These are phyloP conservation scores for Drosophila ustulata DNA, from an alignment of 2,888 invertebrate species.

Conservation along the genomic window DNA sequence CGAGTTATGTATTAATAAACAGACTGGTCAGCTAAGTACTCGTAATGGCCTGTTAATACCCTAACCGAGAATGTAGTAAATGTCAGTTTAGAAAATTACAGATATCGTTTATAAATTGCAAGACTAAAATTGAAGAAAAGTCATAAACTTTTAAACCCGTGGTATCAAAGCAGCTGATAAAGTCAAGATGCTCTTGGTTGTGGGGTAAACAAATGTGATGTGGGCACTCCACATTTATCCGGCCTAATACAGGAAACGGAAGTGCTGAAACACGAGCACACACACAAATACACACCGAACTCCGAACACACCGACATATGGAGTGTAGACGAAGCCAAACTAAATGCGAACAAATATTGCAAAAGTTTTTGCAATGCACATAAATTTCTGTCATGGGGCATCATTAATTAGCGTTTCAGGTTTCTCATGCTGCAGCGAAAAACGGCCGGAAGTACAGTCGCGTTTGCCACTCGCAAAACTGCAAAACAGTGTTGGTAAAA, in stretches of 20 bases:
- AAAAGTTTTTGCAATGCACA: constrained; percentile 82
- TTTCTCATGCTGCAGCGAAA: constrained; percentile 34
- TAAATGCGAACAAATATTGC: constrained; percentile 82
- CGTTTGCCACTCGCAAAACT: constrained; percentile 40
- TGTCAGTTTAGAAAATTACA: background rate
- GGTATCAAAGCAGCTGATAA: constrained; percentile 7
- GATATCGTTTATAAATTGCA: background rate
- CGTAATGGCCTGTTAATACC: constrained; percentile 10
- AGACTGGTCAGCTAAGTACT: constrained; percentile 30
- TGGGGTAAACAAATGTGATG: constrained; percentile 51
- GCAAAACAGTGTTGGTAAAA: constrained; percentile 60
- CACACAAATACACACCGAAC: constrained; percentile 13
- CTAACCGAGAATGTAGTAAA: constrained; percentile 7
- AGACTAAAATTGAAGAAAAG: background rate
- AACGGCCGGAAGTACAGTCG: constrained; percentile 69
- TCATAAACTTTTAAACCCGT: background rate
- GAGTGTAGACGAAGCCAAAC: constrained; percentile 41
- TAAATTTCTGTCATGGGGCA: constrained; percentile 84
- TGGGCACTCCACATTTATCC: constrained; percentile 44
- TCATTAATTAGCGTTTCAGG: constrained; percentile 81
- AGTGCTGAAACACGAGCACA: constrained; percentile 61
- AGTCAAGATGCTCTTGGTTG: background rate
- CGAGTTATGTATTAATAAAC: constrained; percentile 77
- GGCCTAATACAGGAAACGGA: constrained; percentile 76
- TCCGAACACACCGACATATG: constrained; percentile 3